phyloP scores from a whole-genome alignment of 2,888 invertebrate species.

The Hedya salicella region DNA sequence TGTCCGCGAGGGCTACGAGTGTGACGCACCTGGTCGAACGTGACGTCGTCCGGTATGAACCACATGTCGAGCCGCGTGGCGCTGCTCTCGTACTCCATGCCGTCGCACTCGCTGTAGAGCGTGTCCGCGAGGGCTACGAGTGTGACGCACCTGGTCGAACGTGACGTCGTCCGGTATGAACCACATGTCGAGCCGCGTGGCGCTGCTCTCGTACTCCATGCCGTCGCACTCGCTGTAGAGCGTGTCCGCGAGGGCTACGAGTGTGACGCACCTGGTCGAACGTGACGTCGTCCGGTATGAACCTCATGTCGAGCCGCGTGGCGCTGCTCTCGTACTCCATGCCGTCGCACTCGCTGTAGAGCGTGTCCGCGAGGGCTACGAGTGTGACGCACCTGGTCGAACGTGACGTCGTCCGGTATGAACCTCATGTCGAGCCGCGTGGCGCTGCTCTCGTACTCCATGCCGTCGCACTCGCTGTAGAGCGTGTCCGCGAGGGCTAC shows the following conservation, averaged over 20 bases:
- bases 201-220: conserved; percentile 94
- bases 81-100: conserved; percentile 94
- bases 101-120: conserved; percentile 94
- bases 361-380: too few species aligned
- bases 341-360: too few species aligned
- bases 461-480: conserved; percentile 59
- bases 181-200: conserved; percentile 92
- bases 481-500: too few species aligned
- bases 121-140: conserved; percentile 87
- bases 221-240: conserved; percentile 95
- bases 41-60: conserved; percentile 93
- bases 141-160: conserved; percentile 87
- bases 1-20: too few species aligned
- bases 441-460: conserved; percentile 94
- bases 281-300: too few species aligned
- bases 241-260: conserved; percentile 87
- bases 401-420: conserved; percentile 92
- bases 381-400: conserved; percentile 85
- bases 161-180: conserved; percentile 93
- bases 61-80: conserved; percentile 92
- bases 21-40: conserved; percentile 87
- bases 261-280: too few species aligned
- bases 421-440: conserved; percentile 93
- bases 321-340: too few species aligned
- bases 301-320: too few species aligned